Evolutionary conservation across 2,113 vertebrate species (phyloP).

Genomic region (Anoura caudifer): DNA sequence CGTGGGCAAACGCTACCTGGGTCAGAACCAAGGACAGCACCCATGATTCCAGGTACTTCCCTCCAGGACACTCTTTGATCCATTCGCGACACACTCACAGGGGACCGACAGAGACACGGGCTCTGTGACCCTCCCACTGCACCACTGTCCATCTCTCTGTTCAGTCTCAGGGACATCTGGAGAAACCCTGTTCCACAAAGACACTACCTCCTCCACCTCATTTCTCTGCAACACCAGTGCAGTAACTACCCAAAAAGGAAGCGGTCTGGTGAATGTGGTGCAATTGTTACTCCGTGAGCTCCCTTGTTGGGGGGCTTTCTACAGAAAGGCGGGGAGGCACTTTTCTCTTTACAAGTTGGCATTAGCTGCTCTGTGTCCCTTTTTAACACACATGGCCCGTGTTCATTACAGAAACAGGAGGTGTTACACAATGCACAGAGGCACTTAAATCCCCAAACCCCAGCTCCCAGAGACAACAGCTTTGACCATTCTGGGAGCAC

Average conservation of each 20-base stretch:
- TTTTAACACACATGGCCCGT: background rate
- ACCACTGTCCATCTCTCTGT: background rate
- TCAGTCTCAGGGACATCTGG: background rate
- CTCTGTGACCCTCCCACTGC: background rate
- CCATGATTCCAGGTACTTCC: background rate
- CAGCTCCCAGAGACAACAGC: background rate
- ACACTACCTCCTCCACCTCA: background rate
- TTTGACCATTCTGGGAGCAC: background rate
- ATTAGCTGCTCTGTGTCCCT: background rate
- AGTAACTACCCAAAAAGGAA: background rate
- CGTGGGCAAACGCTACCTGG: background rate
- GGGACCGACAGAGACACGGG: background rate
- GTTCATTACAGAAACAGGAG: background rate
- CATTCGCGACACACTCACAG: background rate
- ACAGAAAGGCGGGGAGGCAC: background rate
- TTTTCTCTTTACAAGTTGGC: background rate
- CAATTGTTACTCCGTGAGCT: too few species aligned
- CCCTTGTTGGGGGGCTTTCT: background rate
- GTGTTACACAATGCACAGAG: background rate
- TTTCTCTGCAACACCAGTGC: background rate
- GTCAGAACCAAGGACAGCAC: conserved; percentile 74
- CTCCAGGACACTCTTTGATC: background rate
- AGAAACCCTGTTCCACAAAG: background rate
- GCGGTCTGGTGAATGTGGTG: too few species aligned
- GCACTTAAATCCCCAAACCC: background rate